phyloP scores from a whole-genome alignment of 2,113 vertebrate genomes.

The Indicator indicator region DNA sequence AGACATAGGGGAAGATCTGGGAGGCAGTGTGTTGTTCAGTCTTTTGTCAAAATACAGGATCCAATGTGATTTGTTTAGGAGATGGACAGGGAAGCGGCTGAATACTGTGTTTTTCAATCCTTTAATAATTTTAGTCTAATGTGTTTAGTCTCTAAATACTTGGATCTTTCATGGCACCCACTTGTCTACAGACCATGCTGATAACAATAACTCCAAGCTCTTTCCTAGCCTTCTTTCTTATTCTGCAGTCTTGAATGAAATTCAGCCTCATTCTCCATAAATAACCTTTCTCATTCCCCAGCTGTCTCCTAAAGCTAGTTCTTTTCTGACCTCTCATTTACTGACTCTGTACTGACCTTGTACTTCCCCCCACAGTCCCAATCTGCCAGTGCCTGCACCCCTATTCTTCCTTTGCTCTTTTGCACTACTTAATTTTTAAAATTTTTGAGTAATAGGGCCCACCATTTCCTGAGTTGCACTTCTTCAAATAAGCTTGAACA shows the following conservation, averaged over 20 bases:
- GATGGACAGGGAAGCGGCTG: background rate
- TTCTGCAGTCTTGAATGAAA: conserved; percentile 34
- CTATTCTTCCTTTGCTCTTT: conserved; percentile 43
- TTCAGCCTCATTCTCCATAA: conserved; percentile 50
- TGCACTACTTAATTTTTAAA: background rate
- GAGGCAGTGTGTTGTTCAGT: background rate
- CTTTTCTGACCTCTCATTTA: conserved; percentile 41
- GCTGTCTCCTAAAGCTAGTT: conserved; percentile 31
- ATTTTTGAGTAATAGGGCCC: background rate
- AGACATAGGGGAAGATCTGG: background rate
- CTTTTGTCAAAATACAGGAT: background rate
- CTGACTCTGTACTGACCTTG: conserved; percentile 40
- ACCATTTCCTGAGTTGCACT: conserved; percentile 29
- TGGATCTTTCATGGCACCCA: background rate
- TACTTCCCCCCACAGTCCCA: conserved; percentile 12
- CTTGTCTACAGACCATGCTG: background rate
- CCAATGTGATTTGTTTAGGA: background rate
- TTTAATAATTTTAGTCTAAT: background rate
- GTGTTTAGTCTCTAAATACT: conserved; percentile 1
- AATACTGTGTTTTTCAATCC: background rate
- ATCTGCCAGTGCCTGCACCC: conserved; percentile 10
- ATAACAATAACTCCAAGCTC: background rate
- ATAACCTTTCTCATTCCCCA: conserved; percentile 44
- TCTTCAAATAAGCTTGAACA: background rate
- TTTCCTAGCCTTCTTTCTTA: conserved; percentile 10